Conservation (phyloP, 2,797 vertebrate genomes). For the Cygnus olor region DNA sequence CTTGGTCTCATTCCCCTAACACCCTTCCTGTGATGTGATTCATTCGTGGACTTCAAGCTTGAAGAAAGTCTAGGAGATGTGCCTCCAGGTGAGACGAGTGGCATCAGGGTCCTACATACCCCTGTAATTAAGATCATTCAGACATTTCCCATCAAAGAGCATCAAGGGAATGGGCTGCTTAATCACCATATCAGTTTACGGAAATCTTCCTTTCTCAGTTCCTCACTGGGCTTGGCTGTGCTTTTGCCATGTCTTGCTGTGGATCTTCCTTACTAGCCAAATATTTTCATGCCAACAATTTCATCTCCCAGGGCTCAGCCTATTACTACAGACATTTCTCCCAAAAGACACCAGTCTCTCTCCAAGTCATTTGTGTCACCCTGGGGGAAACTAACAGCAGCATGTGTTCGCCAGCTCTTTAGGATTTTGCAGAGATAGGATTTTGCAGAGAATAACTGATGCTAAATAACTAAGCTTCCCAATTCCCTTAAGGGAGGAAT, state of each 20-base stretch:
- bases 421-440: neutral
- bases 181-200: neutral
- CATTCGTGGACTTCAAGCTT: neutral
- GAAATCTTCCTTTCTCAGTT: neutral
- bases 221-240: neutral
- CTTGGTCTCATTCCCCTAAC: neutral
- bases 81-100: neutral
- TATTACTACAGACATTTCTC: neutral
- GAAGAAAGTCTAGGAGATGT: neutral
- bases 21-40: neutral
- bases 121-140: neutral
- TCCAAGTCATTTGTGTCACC: neutral
- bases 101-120: neutral
- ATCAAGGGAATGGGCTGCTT: neutral
- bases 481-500: neutral
- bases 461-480: neutral
- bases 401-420: fast-evolving
- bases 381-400: neutral
- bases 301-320: neutral
- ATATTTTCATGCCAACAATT: neutral
- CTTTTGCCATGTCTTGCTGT: neutral
- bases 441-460: neutral
- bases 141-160: neutral
- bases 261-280: neutral
- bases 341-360: neutral